These are phyloP conservation scores for Dione vanillae DNA, from an alignment of 2,888 invertebrate genomes.

Conservation along the genomic window DNA sequence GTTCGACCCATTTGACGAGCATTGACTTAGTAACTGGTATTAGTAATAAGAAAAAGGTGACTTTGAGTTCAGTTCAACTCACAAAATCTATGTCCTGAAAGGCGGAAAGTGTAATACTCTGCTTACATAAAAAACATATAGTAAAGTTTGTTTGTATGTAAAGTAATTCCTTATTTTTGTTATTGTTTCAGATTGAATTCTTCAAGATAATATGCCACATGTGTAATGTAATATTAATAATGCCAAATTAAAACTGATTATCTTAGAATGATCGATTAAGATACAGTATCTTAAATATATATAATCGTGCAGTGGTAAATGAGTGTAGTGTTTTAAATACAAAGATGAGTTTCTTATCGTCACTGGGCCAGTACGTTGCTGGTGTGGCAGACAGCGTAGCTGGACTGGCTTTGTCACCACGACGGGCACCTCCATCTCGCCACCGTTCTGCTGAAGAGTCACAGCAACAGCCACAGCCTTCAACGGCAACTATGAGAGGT, in stretches of 20 bases:
- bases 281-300: neutral
- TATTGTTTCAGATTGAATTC: slow-evolving; percentile 6
- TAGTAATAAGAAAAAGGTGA: too few species aligned
- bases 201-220: neutral
- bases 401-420: slow-evolving; percentile 90
- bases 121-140: neutral
- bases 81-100: too few species aligned
- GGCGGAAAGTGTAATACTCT: too few species aligned
- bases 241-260: neutral
- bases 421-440: slow-evolving; percentile 88
- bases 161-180: neutral
- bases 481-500: slow-evolving; percentile 53
- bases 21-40: too few species aligned
- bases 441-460: slow-evolving; percentile 86
- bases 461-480: slow-evolving; percentile 68
- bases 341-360: slow-evolving; percentile 93
- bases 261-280: neutral
- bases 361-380: slow-evolving; percentile 93
- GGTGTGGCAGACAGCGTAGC: slow-evolving; percentile 94
- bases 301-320: slow-evolving; percentile 14
- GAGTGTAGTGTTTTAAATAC: slow-evolving; percentile 50
- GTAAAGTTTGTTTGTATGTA: neutral
- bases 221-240: neutral
- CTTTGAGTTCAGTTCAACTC: too few species aligned
- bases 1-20: too few species aligned